phyloP scores from a whole-genome alignment of 1,140 invertebrate genomes.

The Agrypnia vestita region DNA sequence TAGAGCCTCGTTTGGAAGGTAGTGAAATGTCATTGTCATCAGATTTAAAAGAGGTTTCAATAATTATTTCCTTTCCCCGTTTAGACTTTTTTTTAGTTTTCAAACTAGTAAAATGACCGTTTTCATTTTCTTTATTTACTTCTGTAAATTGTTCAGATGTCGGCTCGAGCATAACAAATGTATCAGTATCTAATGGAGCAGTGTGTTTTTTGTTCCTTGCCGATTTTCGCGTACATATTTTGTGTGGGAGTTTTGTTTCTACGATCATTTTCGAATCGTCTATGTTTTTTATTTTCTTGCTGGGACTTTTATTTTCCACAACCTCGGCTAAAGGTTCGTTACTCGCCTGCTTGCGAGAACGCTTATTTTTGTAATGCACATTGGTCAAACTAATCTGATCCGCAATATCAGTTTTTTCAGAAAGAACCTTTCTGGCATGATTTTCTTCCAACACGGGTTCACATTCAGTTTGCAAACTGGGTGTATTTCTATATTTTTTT shows the following conservation, averaged over 20 bases:
- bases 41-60: not conserved
- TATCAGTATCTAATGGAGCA: not conserved
- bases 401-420: constrained; percentile 19
- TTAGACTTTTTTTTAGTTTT: constrained; percentile 37
- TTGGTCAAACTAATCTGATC: not conserved
- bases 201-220: constrained; percentile 15
- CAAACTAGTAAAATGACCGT: not conserved
- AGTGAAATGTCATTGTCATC: constrained; percentile 2
- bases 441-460: not conserved
- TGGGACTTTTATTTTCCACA: not conserved
- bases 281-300: constrained; percentile 6
- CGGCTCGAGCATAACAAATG: not conserved
- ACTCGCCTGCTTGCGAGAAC: constrained; percentile 13
- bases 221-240: constrained; percentile 16
- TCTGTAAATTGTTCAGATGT: not conserved
- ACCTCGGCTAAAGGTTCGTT: not conserved
- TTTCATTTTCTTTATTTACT: constrained; percentile 29
- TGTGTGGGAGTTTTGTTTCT: constrained; percentile 21
- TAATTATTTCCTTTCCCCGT: constrained; percentile 2
- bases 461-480: not conserved
- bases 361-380: constrained; percentile 5
- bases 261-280: not conserved
- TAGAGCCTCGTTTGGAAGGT: constrained; percentile 47
- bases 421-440: not conserved
- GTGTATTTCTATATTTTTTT: not conserved